Percentiles rank a stretch among this genome's conserved stretches.
phyloP scores from a whole-genome alignment of 2,797 vertebrate species.

The Alcedo atthis region DNA sequence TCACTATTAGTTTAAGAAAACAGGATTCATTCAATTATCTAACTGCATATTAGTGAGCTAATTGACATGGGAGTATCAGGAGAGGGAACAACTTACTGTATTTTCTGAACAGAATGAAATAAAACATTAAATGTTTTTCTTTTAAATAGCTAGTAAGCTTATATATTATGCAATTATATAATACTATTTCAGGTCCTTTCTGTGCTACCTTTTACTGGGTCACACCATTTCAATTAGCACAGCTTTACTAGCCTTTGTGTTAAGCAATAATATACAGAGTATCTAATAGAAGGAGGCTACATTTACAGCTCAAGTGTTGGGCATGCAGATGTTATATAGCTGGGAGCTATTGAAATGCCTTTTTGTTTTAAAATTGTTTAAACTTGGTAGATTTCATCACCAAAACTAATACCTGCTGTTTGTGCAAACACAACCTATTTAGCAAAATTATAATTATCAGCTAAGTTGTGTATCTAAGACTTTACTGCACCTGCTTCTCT shows the following conservation, averaged over 20 bases:
- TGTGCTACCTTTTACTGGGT: neutral
- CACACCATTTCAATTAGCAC: neutral
- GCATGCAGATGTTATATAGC: neutral
- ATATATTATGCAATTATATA: neutral
- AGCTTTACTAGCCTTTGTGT: neutral
- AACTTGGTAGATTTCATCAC: constrained; percentile 1
- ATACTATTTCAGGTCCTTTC: neutral
- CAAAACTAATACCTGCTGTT: constrained; percentile 36
- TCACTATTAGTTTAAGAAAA: neutral
- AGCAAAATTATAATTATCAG: constrained; percentile 1
- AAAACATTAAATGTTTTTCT: neutral
- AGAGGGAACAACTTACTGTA: neutral
- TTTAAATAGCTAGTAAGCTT: neutral
- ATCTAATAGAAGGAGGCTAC: neutral
- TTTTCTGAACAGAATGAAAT: neutral
- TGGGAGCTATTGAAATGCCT: neutral
- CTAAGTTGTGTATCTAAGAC: constrained; percentile 4
- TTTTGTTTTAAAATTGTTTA: constrained; percentile 28
- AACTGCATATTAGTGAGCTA: neutral
- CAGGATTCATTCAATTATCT: neutral
- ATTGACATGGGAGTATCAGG: neutral
- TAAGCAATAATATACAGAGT: neutral
- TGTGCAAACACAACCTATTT: neutral
- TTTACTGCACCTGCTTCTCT: constrained; percentile 7
- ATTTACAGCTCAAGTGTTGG: neutral